Evolutionary conservation across 2,888 invertebrate species (phyloP), one percentile per base, ranked within the genome.

Genomic region (Brachyptera putata): DNA sequence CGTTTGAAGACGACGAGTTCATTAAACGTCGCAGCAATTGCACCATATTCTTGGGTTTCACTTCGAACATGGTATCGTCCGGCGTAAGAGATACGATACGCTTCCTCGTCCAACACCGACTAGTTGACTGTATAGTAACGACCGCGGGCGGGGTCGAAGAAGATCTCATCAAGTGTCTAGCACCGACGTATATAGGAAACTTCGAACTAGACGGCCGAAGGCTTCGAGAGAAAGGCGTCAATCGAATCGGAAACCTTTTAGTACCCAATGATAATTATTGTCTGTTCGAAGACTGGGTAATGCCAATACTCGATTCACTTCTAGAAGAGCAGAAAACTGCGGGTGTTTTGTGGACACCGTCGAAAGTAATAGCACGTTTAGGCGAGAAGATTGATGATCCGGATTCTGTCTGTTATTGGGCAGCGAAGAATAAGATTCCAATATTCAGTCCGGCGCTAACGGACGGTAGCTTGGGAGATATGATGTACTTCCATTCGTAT

Each of bases 261-360:
- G 95, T 98, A 0, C 99, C 99, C 1, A 99, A 99, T 77, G 88
- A 95, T 69, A 99, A 99, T 76, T 99, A 99, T 74, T 98, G 98
- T 71, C 82, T 85, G 67, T 99, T 99, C 77, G 97, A 99, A 75
- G 91, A 95, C 71, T 99, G 98, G 98, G 80, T 96, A 0, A 92
- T 90, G 77, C 99, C 99, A 0, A 80, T 94, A 64, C 79, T 99
- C 2, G 91, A 97, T 71, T 84, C 88, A 73, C 90, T 99, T 89
- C 73, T 97, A 5, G 76, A 82, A 41, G 95, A 98, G 72, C 98
- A 99, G 74, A 84, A 85, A 58, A 77, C 80, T 61, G 83, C 86
- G 79, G 81, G 83, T 2, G 78, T 76, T 0, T 71, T 89, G 1
- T 99, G 99, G 98, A 91, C 94, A 1, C 99, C 99, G 0, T 94